Base-by-base conservation (phyloP, 2,888 invertebrate species). In the Sclerodermus sp. region DNA sequence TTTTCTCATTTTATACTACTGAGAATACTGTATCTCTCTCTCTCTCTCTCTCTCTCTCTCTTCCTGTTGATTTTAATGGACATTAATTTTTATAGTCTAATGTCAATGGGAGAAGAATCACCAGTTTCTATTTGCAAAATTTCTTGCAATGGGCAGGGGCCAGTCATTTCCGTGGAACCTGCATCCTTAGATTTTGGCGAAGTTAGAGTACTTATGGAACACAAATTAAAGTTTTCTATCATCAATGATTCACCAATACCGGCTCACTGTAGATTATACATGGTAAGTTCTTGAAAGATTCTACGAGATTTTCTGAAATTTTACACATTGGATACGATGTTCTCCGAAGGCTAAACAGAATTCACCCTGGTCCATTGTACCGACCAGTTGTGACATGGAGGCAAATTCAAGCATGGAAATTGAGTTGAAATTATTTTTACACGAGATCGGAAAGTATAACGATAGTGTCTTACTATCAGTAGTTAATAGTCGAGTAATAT, bases 171-270 rank as follows among this genome's bases (percentile, higher is more conserved):
- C 5, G 81, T 84, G 32, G 73, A 78, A 15, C 87, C 87, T 0
- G 77, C 80, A 42, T 76, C 80, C n/a, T 66, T 89, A 12, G 81
- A 86, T 71, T 89, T 87, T 81, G 87, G 85, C 0, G 81, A 83
- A 56, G 81, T 86, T 0, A 81, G 82, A 42, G 79, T 89, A 18
- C 76, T 90, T 16, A 77, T 77, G 12, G 79, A 76, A n/a, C n/a
- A n/a, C n/a, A n/a, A n/a, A n/a, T n/a, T n/a, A n/a, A n/a, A n/a
- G n/a, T 70, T 90, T 1, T 80, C 78, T 1, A 70, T 90, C 1
- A 82, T 81, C 48, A 90, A 88, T 65, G 87, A 89, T 68, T 88
- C 89, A 0, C 88, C 89, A 1, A 86, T 90, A 36, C 71, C 80
- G 41, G 87, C 89, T 0, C 72, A 81, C 57, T 85, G 82, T 62